Percentiles rank a stretch among this genome's conserved stretches.
Conservation (phyloP, 2,888 invertebrate genomes). For the Aphodius granarius region DNA sequence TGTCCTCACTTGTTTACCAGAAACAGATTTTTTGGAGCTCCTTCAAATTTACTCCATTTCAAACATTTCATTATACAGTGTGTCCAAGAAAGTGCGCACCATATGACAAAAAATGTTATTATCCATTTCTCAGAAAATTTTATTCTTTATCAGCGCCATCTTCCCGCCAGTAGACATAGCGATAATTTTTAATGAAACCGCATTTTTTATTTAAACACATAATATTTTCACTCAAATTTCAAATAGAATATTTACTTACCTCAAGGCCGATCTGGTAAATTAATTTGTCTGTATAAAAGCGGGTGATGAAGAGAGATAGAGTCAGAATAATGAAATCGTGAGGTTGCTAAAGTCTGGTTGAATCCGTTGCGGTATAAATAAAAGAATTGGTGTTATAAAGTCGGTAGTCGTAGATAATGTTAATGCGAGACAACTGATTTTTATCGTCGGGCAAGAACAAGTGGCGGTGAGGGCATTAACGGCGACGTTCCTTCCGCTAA, state of each 20-base stretch:
- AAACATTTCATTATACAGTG: not conserved
- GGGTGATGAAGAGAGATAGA: not conserved
- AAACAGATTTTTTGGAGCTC: not conserved
- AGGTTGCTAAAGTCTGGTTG: not conserved
- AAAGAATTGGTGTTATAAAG: not conserved
- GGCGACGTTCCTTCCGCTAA: slow-evolving; percentile 16
- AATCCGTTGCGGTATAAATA: not conserved
- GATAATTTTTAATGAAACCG: no score
- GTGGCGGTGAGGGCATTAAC: not conserved
- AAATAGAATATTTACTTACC: not conserved
- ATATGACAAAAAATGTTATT: no score
- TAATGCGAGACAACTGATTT: slow-evolving; percentile 4
- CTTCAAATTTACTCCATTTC: not conserved
- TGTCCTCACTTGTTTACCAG: not conserved
- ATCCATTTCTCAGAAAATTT: no score
- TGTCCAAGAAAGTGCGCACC: not conserved
- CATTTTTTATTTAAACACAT: no score
- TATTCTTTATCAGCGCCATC: no score
- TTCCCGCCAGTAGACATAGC: no score
- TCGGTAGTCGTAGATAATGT: not conserved
- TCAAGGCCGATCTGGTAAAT: not conserved
- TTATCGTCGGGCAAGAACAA: slow-evolving; percentile 2
- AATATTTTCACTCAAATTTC: no score
- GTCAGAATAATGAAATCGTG: not conserved
- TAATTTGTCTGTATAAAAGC: not conserved